Percentiles rank a stretch among this genome's conserved stretches.
These are phyloP conservation scores for Philypnodon macrostomus DNA, from an alignment of 2,797 vertebrate genomes.

Conservation along the genomic window DNA sequence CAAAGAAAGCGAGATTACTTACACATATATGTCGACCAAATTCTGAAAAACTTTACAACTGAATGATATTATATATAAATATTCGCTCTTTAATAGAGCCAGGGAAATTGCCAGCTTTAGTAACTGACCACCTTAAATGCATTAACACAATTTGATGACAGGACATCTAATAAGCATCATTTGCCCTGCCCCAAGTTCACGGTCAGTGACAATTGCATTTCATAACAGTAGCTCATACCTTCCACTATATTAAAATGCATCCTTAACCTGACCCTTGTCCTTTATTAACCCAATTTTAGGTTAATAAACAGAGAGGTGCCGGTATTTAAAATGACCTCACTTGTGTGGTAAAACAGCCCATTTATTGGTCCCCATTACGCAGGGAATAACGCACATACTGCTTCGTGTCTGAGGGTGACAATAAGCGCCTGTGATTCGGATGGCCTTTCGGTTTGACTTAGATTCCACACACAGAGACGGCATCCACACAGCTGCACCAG, in stretches of 20 bases:
- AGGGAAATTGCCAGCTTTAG: too few relatives aligned
- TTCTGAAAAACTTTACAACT: too few relatives aligned
- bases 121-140: not conserved
- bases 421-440: constrained; percentile 50
- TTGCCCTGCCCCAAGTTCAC: constrained; percentile 37
- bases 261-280: not conserved
- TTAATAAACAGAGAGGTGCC: not conserved
- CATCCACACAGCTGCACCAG: constrained; percentile 49
- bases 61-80: too few relatives aligned
- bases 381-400: constrained; percentile 22
- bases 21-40: too few relatives aligned
- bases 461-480: constrained; percentile 34
- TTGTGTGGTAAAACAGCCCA: not conserved
- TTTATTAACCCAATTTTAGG: not conserved
- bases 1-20: constrained; percentile 38
- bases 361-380: constrained; percentile 5
- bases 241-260: not conserved
- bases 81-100: too few relatives aligned
- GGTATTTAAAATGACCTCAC: constrained; percentile 2
- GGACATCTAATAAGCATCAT: not conserved
- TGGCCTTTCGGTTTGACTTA: constrained; percentile 45
- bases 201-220: constrained; percentile 20
- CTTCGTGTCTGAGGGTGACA: constrained; percentile 51
- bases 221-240: not conserved
- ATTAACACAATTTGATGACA: not conserved